Evolutionary conservation across 1,140 invertebrate genomes (phyloP).

Genomic region (Pogonomyrmex californicus): DNA sequence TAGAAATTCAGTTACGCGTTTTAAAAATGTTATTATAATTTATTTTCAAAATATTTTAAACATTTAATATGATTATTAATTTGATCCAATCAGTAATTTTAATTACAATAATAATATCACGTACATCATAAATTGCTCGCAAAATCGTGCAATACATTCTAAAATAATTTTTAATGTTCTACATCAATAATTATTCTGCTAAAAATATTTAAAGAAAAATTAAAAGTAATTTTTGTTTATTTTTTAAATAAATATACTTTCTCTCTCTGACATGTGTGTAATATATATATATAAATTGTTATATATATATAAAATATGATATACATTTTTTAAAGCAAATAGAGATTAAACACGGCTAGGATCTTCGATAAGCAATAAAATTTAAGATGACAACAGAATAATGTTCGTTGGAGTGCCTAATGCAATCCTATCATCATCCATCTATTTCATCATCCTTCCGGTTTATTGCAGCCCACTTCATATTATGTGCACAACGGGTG

Average conservation of each 20-base stretch:
- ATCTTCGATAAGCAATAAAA: constrained; percentile 20
- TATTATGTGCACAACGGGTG: constrained; percentile 65
- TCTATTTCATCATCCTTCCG: constrained; percentile 76
- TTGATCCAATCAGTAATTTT: background rate
- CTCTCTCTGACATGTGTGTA: too few species aligned
- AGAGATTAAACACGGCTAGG: background rate
- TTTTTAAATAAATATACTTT: background rate
- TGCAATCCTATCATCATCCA: constrained; percentile 68
- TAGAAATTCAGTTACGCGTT: background rate
- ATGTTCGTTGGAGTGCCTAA: constrained; percentile 18
- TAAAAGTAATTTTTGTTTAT: background rate
- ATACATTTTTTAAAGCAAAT: background rate
- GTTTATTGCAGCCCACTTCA: constrained; percentile 72
- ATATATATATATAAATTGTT: too few species aligned
- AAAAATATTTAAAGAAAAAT: background rate
- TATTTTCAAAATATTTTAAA: background rate
- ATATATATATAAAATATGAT: background rate
- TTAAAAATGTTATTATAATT: background rate
- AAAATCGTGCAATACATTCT: background rate
- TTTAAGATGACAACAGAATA: constrained; percentile 24
- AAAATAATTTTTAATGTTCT: background rate
- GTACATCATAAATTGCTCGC: background rate
- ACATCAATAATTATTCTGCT: background rate
- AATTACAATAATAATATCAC: background rate
- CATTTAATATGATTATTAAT: background rate